phyloP scores from a whole-genome alignment of 2,113 vertebrate species.

The Rhabdornis inornatus region DNA sequence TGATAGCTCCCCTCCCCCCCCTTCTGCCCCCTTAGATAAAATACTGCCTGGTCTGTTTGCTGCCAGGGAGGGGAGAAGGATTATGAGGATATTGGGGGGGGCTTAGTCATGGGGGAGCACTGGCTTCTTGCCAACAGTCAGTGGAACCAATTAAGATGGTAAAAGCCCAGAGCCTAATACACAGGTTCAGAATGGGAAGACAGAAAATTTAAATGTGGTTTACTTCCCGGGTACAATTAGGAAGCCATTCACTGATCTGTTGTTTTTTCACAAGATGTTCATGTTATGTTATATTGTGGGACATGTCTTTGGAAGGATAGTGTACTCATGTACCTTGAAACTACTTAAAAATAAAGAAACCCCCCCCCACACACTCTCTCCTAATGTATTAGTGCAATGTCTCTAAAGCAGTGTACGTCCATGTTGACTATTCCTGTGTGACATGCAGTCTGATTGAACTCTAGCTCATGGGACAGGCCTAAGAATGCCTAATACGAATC shows the following conservation, averaged over 20 bases:
- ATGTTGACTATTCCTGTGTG: background rate
- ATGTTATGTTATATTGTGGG: background rate
- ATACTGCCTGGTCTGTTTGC: background rate
- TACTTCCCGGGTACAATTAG: background rate
- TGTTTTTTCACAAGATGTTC: background rate
- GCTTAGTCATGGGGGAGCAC: background rate
- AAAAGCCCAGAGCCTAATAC: background rate
- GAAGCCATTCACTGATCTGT: background rate
- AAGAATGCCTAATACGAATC: background rate
- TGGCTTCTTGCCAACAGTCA: background rate
- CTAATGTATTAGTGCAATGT: background rate
- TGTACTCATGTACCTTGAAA: background rate
- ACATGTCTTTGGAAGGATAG: background rate
- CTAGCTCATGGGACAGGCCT: background rate
- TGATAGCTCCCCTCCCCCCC: background rate
- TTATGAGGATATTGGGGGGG: background rate
- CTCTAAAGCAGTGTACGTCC: background rate
- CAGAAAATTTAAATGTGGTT: background rate
- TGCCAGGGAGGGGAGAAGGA: background rate
- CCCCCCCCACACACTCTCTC: rapidly evolving
- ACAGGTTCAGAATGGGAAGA: background rate
- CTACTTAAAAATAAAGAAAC: background rate
- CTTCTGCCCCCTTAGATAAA: background rate
- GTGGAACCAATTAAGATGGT: background rate
- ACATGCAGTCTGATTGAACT: background rate